Evolutionary conservation across 2,797 vertebrate species (phyloP).

Genomic region (Huso huso): DNA sequence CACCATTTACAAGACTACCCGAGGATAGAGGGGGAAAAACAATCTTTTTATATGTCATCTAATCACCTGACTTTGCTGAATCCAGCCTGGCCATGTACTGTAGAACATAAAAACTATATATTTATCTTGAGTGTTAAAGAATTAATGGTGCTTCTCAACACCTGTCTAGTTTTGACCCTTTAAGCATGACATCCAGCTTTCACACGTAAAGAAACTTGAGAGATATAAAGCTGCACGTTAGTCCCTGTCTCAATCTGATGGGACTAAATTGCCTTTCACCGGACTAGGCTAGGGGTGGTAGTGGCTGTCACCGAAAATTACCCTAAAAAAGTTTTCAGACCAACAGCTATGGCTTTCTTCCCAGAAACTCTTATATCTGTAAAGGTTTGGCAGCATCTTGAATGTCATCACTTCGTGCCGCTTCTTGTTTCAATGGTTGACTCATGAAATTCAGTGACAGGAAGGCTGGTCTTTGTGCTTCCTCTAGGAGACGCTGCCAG

Average conservation of each 20-base stretch:
- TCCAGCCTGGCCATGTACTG: no score
- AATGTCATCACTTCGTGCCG: neutral
- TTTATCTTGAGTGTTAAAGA: no score
- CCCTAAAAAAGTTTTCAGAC: neutral
- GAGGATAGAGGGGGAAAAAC: no score
- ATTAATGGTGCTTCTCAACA: no score
- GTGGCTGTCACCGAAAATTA: neutral
- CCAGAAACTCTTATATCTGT: conserved; percentile 2
- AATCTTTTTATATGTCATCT: no score
- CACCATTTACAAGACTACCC: neutral
- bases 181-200: no score
- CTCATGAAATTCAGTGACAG: neutral
- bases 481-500: neutral
- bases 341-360: neutral
- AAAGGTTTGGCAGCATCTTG: neutral
- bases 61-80: no score
- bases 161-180: no score
- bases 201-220: no score
- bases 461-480: neutral
- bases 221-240: no score
- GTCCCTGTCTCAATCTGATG: no score
- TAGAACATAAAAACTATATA: no score
- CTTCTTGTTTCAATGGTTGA: neutral
- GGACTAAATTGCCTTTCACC: neutral
- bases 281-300: neutral